Conservation (phyloP, 2,113 vertebrate genomes). For the Tinamus guttatus region DNA sequence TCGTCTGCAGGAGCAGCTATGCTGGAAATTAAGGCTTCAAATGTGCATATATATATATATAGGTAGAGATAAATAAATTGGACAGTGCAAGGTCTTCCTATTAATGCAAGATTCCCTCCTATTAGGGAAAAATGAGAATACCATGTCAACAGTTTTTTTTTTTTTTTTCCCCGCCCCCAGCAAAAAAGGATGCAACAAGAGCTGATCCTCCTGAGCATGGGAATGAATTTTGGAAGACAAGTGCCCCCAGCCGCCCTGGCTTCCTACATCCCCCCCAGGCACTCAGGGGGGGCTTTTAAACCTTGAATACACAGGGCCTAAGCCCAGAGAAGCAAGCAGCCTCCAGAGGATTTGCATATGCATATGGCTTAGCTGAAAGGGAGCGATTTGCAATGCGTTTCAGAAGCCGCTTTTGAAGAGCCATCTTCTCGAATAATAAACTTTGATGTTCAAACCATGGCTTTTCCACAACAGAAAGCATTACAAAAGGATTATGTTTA, state of each 20-base stretch:
- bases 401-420: neutral
- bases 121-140: fast-evolving
- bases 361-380: conserved; percentile 5
- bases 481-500: conserved; percentile 52
- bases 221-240: neutral
- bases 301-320: neutral
- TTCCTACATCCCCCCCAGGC: neutral
- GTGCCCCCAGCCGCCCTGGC: neutral
- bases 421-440: conserved; percentile 32
- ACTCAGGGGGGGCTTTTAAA: neutral
- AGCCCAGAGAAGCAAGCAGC: neutral
- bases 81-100: neutral
- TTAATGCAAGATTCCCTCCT: neutral
- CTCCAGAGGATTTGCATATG: conserved; percentile 52
- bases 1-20: neutral
- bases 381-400: conserved; percentile 1
- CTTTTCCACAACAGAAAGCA: conserved; percentile 11
- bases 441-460: conserved; percentile 28
- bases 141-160: too few species aligned
- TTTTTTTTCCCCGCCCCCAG: too few species aligned
- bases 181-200: fast-evolving
- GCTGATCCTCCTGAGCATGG: fast-evolving
- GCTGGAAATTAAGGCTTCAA: neutral
- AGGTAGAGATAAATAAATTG: neutral
- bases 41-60: fast-evolving